Evolutionary conservation across 2,797 vertebrate genomes (phyloP).

Genomic region (Chromobotia macracanthus): DNA sequence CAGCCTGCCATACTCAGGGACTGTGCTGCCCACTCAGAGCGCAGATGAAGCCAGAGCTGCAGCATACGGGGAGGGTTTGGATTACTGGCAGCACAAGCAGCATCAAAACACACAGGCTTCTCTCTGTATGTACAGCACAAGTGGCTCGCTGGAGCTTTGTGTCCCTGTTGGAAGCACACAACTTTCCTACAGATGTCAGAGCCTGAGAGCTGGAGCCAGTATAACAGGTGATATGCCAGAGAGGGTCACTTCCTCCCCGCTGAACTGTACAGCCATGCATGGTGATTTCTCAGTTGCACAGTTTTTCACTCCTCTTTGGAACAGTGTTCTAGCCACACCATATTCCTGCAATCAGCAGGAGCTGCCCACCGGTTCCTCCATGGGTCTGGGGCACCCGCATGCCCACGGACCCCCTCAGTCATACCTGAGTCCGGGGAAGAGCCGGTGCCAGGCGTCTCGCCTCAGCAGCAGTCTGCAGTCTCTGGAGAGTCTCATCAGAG

Average conservation of each 20-base stretch:
- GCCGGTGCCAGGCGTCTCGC: conserved; percentile 87
- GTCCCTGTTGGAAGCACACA: conserved; percentile 69
- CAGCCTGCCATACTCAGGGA: conserved; percentile 73
- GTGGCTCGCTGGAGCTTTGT: no score
- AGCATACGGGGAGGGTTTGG: conserved; percentile 81
- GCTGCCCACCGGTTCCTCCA: conserved; percentile 73
- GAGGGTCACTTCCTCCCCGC: conserved; percentile 80
- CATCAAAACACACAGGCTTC: conserved; percentile 80
- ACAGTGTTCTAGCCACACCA: conserved; percentile 85
- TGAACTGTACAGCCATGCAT: conserved; percentile 83
- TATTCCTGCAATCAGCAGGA: conserved; percentile 88
- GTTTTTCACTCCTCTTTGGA: conserved; percentile 89
- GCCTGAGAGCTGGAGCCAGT: conserved; percentile 61
- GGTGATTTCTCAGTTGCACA: conserved; percentile 84
- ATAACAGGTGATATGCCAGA: conserved; percentile 42
- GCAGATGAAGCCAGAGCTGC: conserved; percentile 82
- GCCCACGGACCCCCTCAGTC: conserved; percentile 65
- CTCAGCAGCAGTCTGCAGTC: conserved; percentile 98
- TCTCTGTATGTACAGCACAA: conserved; percentile 86
- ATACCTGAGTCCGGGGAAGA: conserved; percentile 77
- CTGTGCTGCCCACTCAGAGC: conserved; percentile 83
- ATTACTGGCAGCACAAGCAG: conserved; percentile 95
- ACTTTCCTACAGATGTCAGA: conserved; percentile 73
- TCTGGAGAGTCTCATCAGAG: conserved; percentile 98
- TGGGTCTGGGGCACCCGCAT: conserved; percentile 72